Evolutionary conservation across 1,140 invertebrate genomes (phyloP).

Genomic region (Drosophila saltans): DNA sequence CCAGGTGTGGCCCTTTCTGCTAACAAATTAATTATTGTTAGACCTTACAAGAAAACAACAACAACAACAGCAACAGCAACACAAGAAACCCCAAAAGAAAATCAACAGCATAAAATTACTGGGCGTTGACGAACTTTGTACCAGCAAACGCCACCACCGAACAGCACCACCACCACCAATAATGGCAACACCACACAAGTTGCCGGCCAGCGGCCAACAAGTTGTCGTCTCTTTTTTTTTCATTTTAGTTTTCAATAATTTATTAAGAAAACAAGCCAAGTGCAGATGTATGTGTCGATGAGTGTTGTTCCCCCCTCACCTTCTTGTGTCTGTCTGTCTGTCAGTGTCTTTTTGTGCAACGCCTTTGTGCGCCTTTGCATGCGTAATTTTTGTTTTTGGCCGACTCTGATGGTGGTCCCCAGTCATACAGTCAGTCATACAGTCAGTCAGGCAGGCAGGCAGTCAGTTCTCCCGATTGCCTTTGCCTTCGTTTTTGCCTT

Average conservation of each 20-base stretch:
- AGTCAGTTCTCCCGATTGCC: constrained; percentile 15
- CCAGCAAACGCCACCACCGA: background rate
- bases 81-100: constrained; percentile 35
- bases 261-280: constrained; percentile 69
- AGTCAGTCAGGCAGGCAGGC: constrained; percentile 20
- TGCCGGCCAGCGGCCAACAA: constrained; percentile 48
- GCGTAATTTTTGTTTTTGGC: constrained; percentile 58
- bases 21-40: constrained; percentile 71
- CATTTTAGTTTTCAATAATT: constrained; percentile 49
- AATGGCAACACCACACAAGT: constrained; percentile 22
- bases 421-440: constrained; percentile 18
- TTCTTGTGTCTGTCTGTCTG: constrained; percentile 15
- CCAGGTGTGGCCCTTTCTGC: constrained; percentile 74
- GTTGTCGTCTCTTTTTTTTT: constrained; percentile 35
- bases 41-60: constrained; percentile 16
- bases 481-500: constrained; percentile 26
- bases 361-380: constrained; percentile 71
- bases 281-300: constrained; percentile 51
- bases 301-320: constrained; percentile 27
- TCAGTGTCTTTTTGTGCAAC: constrained; percentile 55
- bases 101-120: constrained; percentile 29
- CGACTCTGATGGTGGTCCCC: constrained; percentile 60
- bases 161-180: constrained; percentile 2
- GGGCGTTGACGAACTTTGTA: constrained; percentile 49
- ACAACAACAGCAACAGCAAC: constrained; percentile 25